A percentile compares a stretch with the other conserved stretches of the same genome.
Conservation (phyloP, 2,797 vertebrate genomes). For the Trichosurus vulpecula region DNA sequence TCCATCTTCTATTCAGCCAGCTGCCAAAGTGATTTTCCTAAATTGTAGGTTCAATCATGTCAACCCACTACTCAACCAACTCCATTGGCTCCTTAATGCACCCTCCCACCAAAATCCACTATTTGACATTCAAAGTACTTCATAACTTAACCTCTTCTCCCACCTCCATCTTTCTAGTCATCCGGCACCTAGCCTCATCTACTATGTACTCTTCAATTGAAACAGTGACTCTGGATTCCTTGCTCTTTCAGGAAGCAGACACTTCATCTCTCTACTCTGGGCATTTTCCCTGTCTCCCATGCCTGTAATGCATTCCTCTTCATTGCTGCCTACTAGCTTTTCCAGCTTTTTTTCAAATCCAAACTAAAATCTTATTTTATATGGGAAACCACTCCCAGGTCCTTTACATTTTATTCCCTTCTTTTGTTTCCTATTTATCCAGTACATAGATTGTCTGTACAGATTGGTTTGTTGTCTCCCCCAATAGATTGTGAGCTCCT, state of each 20-base stretch:
- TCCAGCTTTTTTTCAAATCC: background rate
- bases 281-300: background rate
- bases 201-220: background rate
- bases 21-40: background rate
- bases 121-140: background rate
- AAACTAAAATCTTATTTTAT: background rate
- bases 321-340: background rate
- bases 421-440: background rate
- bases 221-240: background rate
- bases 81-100: background rate
- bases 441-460: background rate
- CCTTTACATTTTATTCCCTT: background rate
- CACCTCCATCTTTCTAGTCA: background rate
- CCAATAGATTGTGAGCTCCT: background rate
- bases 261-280: background rate
- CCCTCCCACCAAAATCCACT: background rate
- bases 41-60: background rate
- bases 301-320: background rate
- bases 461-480: background rate
- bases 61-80: background rate
- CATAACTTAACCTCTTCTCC: background rate
- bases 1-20: background rate
- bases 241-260: background rate
- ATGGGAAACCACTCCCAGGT: background rate
- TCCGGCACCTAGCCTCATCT: background rate